These are phyloP conservation scores for Bostrychus sinensis DNA, from an alignment of 2,113 vertebrate genomes.

Conservation along the genomic window DNA sequence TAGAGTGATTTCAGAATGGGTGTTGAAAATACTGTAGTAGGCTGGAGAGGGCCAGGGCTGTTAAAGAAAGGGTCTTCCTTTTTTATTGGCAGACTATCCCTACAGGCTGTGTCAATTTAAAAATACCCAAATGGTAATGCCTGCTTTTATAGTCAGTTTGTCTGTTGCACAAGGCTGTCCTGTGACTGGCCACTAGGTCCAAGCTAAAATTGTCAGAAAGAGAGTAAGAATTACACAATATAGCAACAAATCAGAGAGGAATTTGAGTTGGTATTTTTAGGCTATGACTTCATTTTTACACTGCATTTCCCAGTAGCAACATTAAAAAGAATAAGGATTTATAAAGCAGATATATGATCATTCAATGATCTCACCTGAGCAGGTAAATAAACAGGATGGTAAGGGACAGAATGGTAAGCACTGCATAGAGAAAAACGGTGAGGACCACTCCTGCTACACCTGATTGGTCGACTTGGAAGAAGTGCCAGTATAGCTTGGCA, in stretches of 20 bases:
- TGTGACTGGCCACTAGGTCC: slow-evolving; percentile 43
- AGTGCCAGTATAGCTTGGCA: slow-evolving; percentile 92
- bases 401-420: slow-evolving; percentile 83
- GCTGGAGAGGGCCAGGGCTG: slow-evolving; percentile 28
- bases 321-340: no score
- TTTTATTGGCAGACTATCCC: slow-evolving; percentile 55
- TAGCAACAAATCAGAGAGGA: slow-evolving; percentile 1
- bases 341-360: no score
- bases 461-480: slow-evolving; percentile 80
- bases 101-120: slow-evolving; percentile 35
- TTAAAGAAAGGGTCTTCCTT: slow-evolving; percentile 37
- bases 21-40: slow-evolving; percentile 34
- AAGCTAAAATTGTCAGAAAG: slow-evolving; percentile 8
- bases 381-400: slow-evolving; percentile 84
- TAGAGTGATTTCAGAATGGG: slow-evolving; percentile 57
- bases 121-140: slow-evolving; percentile 56
- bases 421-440: slow-evolving; percentile 83
- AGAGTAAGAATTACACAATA: slow-evolving; percentile 12
- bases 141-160: slow-evolving; percentile 10
- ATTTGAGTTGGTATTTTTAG: neutral
- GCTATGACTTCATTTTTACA: no score
- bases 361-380: slow-evolving; percentile 89
- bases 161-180: slow-evolving; percentile 19
- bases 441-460: slow-evolving; percentile 83
- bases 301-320: no score